Conservation (phyloP, 1,140 invertebrate species). For the Pissodes strobi region DNA sequence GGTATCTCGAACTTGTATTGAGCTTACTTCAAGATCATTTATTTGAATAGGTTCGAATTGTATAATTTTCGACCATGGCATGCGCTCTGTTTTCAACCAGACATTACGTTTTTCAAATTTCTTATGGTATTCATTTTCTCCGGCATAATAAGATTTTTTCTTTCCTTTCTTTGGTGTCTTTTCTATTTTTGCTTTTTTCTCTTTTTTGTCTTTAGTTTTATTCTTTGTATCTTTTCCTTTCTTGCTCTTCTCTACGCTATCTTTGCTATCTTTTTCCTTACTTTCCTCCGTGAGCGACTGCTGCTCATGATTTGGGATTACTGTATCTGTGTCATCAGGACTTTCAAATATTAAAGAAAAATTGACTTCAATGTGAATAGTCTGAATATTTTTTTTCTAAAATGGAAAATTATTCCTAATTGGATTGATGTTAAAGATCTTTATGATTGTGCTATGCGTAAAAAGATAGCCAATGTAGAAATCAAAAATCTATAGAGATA, state of each 20-base stretch:
- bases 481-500: too few relatives aligned
- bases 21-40: slow-evolving; percentile 56
- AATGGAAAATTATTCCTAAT: neutral
- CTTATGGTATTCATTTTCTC: slow-evolving; percentile 42
- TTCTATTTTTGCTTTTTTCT: neutral
- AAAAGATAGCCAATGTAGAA: too few relatives aligned
- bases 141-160: slow-evolving; percentile 31
- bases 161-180: slow-evolving; percentile 21
- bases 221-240: neutral
- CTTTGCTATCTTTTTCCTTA: neutral
- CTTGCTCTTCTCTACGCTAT: neutral
- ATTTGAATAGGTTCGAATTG: slow-evolving; percentile 58
- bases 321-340: neutral
- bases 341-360: slow-evolving; percentile 38
- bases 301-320: neutral
- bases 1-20: slow-evolving; percentile 58
- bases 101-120: slow-evolving; percentile 52
- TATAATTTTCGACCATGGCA: slow-evolving; percentile 59
- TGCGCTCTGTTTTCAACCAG: slow-evolving; percentile 56
- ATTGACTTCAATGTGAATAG: slow-evolving; percentile 42
- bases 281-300: neutral
- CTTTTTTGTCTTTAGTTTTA: slow-evolving; percentile 17
- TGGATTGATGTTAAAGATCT: slow-evolving; percentile 5
- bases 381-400: slow-evolving; percentile 41
- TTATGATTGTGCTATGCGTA: too few relatives aligned